Percentiles rank a stretch among this genome's conserved stretches.
Evolutionary conservation across 2,113 vertebrate genomes (phyloP).

Genomic region (Empidonax traillii): DNA sequence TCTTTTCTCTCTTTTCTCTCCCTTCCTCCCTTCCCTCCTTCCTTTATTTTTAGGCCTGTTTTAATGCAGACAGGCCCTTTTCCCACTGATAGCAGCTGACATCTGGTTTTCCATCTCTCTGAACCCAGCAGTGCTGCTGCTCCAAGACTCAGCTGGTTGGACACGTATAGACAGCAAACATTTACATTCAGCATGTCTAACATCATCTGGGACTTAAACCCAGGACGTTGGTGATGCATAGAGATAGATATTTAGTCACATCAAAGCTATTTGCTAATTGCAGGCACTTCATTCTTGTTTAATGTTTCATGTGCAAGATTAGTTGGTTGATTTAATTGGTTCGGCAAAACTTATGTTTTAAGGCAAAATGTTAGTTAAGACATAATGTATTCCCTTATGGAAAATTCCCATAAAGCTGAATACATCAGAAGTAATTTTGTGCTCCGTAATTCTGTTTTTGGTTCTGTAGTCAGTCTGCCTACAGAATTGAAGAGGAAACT

Average conservation of each 20-base stretch:
- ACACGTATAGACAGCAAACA: not conserved
- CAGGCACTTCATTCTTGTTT: slow-evolving; percentile 70
- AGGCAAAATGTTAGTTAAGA: slow-evolving; percentile 48
- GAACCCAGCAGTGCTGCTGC: not conserved
- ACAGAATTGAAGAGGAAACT: not conserved
- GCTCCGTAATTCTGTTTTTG: not conserved
- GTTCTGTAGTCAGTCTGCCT: not conserved
- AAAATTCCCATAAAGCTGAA: not conserved
- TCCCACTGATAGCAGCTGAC: not conserved
- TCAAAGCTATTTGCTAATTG: slow-evolving; percentile 74
- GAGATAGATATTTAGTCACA: slow-evolving; percentile 66
- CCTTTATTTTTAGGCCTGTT: not conserved
- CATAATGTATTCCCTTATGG: slow-evolving; percentile 33
- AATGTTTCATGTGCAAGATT: slow-evolving; percentile 72
- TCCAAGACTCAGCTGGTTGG: slow-evolving; percentile 10
- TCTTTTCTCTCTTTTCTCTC: accelerated
- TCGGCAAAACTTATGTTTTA: slow-evolving; percentile 62
- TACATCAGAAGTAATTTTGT: not conserved
- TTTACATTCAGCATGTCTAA: slow-evolving; percentile 37
- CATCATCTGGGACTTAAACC: slow-evolving; percentile 67
- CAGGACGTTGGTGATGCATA: slow-evolving; percentile 14
- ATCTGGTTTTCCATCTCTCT: slow-evolving; percentile 35
- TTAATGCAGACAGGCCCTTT: not conserved
- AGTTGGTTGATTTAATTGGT: slow-evolving; percentile 74
- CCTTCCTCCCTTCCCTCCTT: too few species aligned